Base-by-base conservation (phyloP, 2,888 invertebrate genomes). In the Drosophila flavopinicola region DNA sequence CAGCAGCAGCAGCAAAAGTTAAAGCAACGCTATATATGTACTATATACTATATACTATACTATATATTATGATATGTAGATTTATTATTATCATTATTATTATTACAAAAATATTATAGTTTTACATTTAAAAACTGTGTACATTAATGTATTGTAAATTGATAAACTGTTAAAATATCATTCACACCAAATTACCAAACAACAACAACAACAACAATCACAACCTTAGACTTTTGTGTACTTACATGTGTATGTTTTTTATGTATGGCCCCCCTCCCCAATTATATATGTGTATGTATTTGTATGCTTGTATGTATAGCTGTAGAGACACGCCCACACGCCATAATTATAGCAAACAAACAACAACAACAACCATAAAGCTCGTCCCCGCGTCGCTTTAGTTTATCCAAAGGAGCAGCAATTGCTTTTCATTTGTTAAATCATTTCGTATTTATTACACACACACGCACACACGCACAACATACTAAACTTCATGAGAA, bases 111-210 rank as follows among this genome's bases (percentile, higher is more conserved):
- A 27, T 42, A 42, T 25, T 38, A 58, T 52, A 37, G 44, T 42
- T 51, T 61, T 59, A 68, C 64, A 65, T 68, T 47, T 66, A 66
- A 76, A 66, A 80, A 71, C 49, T 66, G 66, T 84, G 80, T 80
- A 80, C 64, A 78, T 84, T 80, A 77, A 77, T 83, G 68, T 73
- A 84, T 70, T 80, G 75, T 77, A 80, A 78, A 80, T 73, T 75
- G 52, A 68, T 56, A 60, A 59, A 61, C 13, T 61, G 49, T 66
- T 69, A 25, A 69, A 74, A 68, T 73, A 66, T 73, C 84, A 84
- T 75, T 78, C 76, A 84, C 85, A 75, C 85, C 80, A 66, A 77
- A 61, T 72, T 45, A 61, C 58, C 48, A 65, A 56, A 58, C 56
- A 63, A 60, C 65, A 64, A 52, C 24, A 61, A 52, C 29, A 37